Evolutionary conservation across 2,888 invertebrate genomes (phyloP).

Genomic region (Acanthopleura granulata): DNA sequence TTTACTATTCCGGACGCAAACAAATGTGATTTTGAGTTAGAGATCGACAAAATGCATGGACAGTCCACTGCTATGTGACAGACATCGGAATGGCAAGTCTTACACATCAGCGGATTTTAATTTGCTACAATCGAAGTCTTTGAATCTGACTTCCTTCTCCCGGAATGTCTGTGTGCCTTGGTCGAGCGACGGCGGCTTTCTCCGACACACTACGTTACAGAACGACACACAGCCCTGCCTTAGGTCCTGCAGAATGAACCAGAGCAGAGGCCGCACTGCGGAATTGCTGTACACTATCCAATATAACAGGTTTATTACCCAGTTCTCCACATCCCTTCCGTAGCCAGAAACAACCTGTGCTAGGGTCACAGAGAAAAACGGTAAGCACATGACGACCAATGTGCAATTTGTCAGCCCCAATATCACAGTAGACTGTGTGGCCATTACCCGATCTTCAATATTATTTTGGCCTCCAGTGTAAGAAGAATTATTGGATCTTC

Average conservation of each 20-base stretch:
- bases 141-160: slow-evolving; percentile 8
- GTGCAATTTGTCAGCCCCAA: not conserved
- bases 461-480: not conserved
- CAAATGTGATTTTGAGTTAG: too few relatives aligned
- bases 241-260: not conserved
- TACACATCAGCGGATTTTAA: slow-evolving; percentile 4
- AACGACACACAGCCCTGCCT: not conserved
- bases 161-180: not conserved
- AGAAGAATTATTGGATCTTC: not conserved
- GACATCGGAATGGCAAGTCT: not conserved
- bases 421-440: not conserved
- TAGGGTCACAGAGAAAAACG: not conserved
- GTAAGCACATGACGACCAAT: not conserved
- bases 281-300: not conserved
- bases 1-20: too few relatives aligned
- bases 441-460: not conserved
- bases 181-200: not conserved
- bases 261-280: not conserved
- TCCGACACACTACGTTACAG: not conserved
- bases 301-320: not conserved
- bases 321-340: not conserved
- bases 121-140: not conserved
- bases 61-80: too few relatives aligned
- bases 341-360: not conserved
- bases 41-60: too few relatives aligned